These are phyloP conservation scores for Tinea trinotella DNA, from an alignment of 2,888 invertebrate species.

Conservation along the genomic window DNA sequence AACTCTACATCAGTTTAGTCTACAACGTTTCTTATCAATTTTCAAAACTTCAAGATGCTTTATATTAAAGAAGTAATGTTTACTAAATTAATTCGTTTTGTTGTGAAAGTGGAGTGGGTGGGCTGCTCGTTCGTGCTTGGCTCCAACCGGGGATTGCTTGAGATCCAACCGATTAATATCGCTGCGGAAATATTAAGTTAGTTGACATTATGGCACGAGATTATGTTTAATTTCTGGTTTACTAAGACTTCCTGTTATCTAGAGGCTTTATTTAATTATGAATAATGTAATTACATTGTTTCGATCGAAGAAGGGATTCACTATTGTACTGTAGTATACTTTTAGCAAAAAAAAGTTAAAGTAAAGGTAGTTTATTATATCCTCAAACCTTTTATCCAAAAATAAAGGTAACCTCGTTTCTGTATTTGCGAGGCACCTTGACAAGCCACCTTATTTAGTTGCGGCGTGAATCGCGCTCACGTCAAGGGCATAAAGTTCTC, in stretches of 20 bases:
- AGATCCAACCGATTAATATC: conserved; percentile 38
- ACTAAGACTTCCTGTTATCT: not conserved
- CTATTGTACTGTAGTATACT: too few species aligned
- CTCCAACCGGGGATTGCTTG: conserved; percentile 34
- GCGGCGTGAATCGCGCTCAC: conserved; percentile 21
- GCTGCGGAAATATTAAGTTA: conserved; percentile 35
- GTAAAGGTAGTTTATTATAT: not conserved
- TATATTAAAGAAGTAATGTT: not conserved
- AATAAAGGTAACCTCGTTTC: conserved; percentile 45
- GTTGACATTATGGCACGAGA: conserved; percentile 25
- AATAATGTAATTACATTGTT: not conserved
- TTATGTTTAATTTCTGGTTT: not conserved
- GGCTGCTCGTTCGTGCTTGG: too few species aligned
- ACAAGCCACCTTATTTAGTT: conserved; percentile 37
- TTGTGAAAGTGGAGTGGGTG: conserved; percentile 26
- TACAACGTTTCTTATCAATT: not conserved
- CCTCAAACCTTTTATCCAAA: conserved; percentile 29
- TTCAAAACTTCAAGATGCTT: not conserved
- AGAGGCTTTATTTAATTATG: not conserved
- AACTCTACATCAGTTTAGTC: not conserved
- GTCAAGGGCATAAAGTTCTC: conserved; percentile 40
- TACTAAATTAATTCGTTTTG: not conserved
- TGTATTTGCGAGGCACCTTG: conserved; percentile 32
- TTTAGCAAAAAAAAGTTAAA: too few species aligned
- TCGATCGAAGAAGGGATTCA: too few species aligned